Evolutionary conservation across 2,888 invertebrate species (phyloP).

Genomic region (Dysmachus trigonus): DNA sequence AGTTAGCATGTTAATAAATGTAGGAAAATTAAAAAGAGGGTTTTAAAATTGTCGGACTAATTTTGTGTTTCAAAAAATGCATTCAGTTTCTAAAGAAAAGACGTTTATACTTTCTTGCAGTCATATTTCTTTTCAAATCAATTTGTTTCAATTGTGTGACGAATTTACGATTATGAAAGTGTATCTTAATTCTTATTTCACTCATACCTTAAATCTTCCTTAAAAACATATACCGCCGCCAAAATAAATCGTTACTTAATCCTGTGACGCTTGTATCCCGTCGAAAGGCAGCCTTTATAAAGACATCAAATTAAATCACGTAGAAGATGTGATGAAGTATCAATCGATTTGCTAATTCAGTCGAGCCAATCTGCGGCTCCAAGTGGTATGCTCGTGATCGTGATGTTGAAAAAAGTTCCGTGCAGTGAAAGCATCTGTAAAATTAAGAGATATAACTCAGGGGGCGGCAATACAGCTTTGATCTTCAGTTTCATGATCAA

Average conservation of each 20-base stretch:
- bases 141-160: too few relatives aligned
- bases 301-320: constrained; percentile 36
- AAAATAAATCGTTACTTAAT: background rate
- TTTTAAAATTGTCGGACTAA: too few relatives aligned
- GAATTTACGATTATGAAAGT: background rate
- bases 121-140: too few relatives aligned
- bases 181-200: background rate
- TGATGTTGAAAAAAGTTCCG: constrained; percentile 36
- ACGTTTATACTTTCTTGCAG: too few relatives aligned
- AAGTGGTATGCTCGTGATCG: constrained; percentile 24
- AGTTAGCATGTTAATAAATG: too few relatives aligned
- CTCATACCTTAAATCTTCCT: background rate
- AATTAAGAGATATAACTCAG: constrained; percentile 41
- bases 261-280: background rate
- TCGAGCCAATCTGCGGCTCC: background rate
- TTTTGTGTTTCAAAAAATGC: too few relatives aligned
- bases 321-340: constrained; percentile 38
- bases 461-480: constrained; percentile 25
- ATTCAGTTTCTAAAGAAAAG: too few relatives aligned
- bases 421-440: constrained; percentile 32
- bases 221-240: background rate
- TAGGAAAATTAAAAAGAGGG: too few relatives aligned
- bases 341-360: constrained; percentile 38
- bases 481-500: constrained; percentile 33
- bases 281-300: background rate